phyloP scores from a whole-genome alignment of 2,888 invertebrate genomes.

The Philereme transversata region DNA sequence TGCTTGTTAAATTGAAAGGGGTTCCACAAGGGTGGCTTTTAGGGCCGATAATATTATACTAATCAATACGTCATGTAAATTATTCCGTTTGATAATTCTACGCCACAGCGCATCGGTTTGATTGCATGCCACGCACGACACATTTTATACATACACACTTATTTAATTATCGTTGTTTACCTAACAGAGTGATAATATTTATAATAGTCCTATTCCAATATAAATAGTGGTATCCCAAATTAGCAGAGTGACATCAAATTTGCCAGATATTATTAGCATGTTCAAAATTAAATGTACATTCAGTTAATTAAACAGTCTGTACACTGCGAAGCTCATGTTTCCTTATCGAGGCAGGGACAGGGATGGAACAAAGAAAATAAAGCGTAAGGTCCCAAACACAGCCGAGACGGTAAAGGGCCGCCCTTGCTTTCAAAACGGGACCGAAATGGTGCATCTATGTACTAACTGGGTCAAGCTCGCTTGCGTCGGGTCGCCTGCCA shows the following conservation, averaged over 20 bases:
- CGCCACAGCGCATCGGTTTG: neutral
- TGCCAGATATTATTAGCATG: constrained; percentile 13
- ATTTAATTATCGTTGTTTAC: constrained; percentile 11
- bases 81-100: neutral
- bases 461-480: constrained; percentile 80
- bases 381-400: constrained; percentile 45
- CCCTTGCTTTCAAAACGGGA: constrained; percentile 70
- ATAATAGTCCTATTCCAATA: constrained; percentile 12
- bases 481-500: constrained; percentile 67
- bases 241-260: constrained; percentile 11
- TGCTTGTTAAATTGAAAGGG: neutral
- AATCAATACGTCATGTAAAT: neutral
- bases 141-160: neutral
- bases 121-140: neutral
- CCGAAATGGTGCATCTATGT: constrained; percentile 80
- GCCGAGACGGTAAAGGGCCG: constrained; percentile 62
- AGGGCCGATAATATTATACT: neutral
- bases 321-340: neutral
- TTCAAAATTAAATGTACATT: neutral
- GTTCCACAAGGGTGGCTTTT: neutral
- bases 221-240: constrained; percentile 14
- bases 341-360: constrained; percentile 24
- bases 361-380: constrained; percentile 47
- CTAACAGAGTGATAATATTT: constrained; percentile 17
- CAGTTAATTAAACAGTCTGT: too few relatives aligned